Evolutionary conservation across 2,113 vertebrate species (phyloP).

Genomic region (Larimichthys polyactis): DNA sequence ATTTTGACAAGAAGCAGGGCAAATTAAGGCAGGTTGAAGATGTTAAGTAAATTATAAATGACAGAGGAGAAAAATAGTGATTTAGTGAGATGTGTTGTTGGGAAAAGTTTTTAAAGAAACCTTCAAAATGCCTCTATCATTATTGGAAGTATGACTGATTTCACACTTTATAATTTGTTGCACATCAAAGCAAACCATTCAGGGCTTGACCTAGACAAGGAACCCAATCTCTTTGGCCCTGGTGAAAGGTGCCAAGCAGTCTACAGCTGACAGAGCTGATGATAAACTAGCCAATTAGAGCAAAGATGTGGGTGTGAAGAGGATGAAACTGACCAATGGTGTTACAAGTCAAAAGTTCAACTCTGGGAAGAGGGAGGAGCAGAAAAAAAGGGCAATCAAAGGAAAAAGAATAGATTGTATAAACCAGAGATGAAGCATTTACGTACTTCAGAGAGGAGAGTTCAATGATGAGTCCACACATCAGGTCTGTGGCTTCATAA

Average conservation of each 20-base stretch:
- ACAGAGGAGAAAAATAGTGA: neutral
- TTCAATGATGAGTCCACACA: constrained; percentile 87
- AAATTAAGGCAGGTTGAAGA: neutral
- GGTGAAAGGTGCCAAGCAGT: constrained; percentile 21
- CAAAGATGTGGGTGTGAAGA: constrained; percentile 9
- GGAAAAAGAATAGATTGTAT: neutral
- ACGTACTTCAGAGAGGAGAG: constrained; percentile 91
- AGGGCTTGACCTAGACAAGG: neutral
- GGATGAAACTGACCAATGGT: constrained; percentile 29
- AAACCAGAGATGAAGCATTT: neutral
- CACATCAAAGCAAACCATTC: neutral
- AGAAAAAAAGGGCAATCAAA: neutral
- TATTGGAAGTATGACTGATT: neutral
- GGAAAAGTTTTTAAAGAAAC: neutral
- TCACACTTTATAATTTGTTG: neutral
- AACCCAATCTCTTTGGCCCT: neutral
- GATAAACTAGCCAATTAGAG: constrained; percentile 47
- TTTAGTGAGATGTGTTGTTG: neutral
- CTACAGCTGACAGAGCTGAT: constrained; percentile 25
- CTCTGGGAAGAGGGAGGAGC: neutral
- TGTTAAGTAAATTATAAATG: neutral
- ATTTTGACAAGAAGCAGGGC: neutral
- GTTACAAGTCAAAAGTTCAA: constrained; percentile 32
- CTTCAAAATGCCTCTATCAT: neutral
- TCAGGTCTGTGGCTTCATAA: constrained; percentile 80